Percentiles rank a stretch among this genome's conserved stretches.
Conservation (phyloP, 1,140 invertebrate genomes). For the Anoplolepis gracilipes region DNA sequence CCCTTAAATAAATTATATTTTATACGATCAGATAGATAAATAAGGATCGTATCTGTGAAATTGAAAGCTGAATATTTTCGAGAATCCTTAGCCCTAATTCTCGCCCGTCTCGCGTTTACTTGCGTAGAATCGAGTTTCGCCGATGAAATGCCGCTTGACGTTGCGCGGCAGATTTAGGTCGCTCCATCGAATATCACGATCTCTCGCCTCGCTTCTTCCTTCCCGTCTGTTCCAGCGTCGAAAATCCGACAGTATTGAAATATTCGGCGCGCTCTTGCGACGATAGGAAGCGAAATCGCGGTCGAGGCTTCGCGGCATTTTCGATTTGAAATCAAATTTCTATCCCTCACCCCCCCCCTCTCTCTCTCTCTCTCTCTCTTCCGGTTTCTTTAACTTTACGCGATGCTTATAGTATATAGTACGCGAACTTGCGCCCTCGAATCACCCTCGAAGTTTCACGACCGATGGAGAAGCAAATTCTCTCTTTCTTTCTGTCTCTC, state of each 20-base stretch:
- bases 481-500: not conserved
- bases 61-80: slow-evolving; percentile 19
- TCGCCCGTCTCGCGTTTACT: slow-evolving; percentile 39
- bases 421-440: slow-evolving; percentile 54
- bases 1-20: not conserved
- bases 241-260: slow-evolving; percentile 55
- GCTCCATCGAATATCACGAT: slow-evolving; percentile 40
- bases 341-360: too few species aligned
- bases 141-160: slow-evolving; percentile 56
- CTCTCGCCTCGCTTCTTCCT: not conserved
- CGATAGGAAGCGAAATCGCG: slow-evolving; percentile 51
- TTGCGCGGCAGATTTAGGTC: slow-evolving; percentile 64
- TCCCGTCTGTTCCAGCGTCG: slow-evolving; percentile 47
- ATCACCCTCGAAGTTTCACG: slow-evolving; percentile 48
- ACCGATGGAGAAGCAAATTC: slow-evolving; percentile 22
- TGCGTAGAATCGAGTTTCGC: slow-evolving; percentile 31
- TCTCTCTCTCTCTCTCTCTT: too few species aligned
- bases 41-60: not conserved
- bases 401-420: not conserved
- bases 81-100: slow-evolving; percentile 2
- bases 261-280: slow-evolving; percentile 46
- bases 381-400: slow-evolving; percentile 26
- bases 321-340: slow-evolving; percentile 61
- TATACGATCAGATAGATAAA: not conserved
- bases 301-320: slow-evolving; percentile 54